Evolutionary conservation across 92 coral and sea anemone species (phyloP).

Genomic region (Phenganax marumi): DNA sequence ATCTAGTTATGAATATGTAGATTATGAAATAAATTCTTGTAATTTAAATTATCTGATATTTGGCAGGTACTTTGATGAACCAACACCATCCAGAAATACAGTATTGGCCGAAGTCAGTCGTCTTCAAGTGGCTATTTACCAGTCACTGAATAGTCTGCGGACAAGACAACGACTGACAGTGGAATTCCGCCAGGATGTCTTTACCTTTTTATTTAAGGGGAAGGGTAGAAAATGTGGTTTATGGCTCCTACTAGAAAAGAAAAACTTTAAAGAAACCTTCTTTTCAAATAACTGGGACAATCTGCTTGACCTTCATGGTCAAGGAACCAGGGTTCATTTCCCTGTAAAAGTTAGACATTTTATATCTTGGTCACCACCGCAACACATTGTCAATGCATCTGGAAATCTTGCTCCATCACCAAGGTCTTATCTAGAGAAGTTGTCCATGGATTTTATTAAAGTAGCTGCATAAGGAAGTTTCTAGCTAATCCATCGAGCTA

Average conservation of each 20-base stretch:
- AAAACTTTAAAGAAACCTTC: slow-evolving; percentile 17
- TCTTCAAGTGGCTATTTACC: neutral
- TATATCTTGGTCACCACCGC: slow-evolving; percentile 59
- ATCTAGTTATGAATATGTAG: neutral
- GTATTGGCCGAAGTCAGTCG: neutral
- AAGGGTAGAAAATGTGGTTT: slow-evolving; percentile 16
- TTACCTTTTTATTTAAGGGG: slow-evolving; percentile 28
- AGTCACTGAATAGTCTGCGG: slow-evolving; percentile 16
- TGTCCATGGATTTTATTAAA: slow-evolving; percentile 49
- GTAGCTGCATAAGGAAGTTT: slow-evolving; percentile 54
- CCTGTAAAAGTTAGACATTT: slow-evolving; percentile 48
- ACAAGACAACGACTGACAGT: slow-evolving; percentile 16
- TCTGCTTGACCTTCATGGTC: slow-evolving; percentile 49
- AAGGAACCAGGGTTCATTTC: slow-evolving; percentile 51
- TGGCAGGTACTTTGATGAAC: slow-evolving; percentile 19
- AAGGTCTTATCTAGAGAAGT: slow-evolving; percentile 51
- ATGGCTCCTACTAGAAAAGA: slow-evolving; percentile 28
- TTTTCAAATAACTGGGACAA: slow-evolving; percentile 32
- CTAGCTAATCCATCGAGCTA: neutral
- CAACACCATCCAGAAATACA: neutral
- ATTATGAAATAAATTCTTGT: neutral
- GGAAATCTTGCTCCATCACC: slow-evolving; percentile 15
- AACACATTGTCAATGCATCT: slow-evolving; percentile 19
- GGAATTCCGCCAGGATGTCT: slow-evolving; percentile 37
- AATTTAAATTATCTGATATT: neutral